Percentiles rank a stretch among this genome's conserved stretches.
Evolutionary conservation across 1,140 invertebrate species (phyloP).

Genomic region (Aradophagus sp.): DNA sequence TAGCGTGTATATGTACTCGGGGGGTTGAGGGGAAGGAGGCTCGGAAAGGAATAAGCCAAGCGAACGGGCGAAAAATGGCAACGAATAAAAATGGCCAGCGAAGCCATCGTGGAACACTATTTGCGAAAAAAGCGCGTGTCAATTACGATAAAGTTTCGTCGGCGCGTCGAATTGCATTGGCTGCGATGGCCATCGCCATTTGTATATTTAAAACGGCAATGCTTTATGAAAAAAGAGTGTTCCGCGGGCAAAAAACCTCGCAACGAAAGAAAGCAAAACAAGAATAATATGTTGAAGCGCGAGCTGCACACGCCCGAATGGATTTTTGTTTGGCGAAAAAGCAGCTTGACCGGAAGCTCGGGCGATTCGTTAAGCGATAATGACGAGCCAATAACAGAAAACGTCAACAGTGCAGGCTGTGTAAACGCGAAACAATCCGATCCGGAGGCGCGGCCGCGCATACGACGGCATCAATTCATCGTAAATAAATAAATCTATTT

Average conservation of each 20-base stretch:
- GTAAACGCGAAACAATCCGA: conserved; percentile 70
- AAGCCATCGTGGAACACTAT: too few species aligned
- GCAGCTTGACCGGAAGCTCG: conserved; percentile 50
- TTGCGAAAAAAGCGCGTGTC: too few species aligned
- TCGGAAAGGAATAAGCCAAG: too few species aligned
- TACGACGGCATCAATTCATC: conserved; percentile 68
- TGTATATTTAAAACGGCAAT: conserved; percentile 29
- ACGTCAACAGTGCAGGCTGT: conserved; percentile 65
- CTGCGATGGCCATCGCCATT: conserved; percentile 3
- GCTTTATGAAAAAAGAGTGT: conserved; percentile 36
- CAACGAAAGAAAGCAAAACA: conserved; percentile 33
- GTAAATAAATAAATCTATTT: conserved; percentile 73
- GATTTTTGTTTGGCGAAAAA: conserved; percentile 54
- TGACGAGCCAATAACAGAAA: conserved; percentile 70
- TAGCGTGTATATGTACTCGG: too few species aligned
- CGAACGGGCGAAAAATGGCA: too few species aligned
- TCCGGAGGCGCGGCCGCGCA: conserved; percentile 60
- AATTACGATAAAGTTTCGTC: too few species aligned
- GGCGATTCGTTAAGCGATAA: conserved; percentile 72
- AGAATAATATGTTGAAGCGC: conserved; percentile 29
- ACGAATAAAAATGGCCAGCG: too few species aligned
- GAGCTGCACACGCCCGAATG: conserved; percentile 33
- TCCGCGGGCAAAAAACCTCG: conserved; percentile 8
- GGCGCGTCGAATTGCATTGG: conserved; percentile 34
- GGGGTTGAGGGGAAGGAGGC: too few species aligned